Conservation (phyloP, 2,888 invertebrate genomes). For the Mystacides longicornis region DNA sequence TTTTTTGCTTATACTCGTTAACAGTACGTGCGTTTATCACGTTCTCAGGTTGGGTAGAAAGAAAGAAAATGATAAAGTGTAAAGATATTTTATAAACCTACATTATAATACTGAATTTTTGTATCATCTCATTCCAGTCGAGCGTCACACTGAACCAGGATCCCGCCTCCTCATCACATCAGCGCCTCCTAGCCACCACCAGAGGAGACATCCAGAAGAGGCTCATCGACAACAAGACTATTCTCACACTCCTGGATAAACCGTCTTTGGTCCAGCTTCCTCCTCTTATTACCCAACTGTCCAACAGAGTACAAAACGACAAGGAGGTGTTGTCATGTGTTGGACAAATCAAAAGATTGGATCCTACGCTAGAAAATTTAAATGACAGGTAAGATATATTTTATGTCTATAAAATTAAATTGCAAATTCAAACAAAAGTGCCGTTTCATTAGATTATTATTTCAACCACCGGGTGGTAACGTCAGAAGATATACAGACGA, state of each 20-base stretch:
- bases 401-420: too few relatives aligned
- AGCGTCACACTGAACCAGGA: conserved; percentile 56
- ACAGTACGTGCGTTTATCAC: too few relatives aligned
- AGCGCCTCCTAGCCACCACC: conserved; percentile 74
- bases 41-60: too few relatives aligned
- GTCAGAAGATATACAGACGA: too few relatives aligned
- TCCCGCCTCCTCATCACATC: conserved; percentile 82
- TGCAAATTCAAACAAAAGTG: too few relatives aligned
- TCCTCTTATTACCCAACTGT: conserved; percentile 59
- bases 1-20: too few relatives aligned
- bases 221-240: conserved; percentile 84
- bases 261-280: conserved; percentile 70
- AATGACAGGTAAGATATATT: conserved; percentile 51
- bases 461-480: too few relatives aligned
- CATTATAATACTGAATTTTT: too few relatives aligned
- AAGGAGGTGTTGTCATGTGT: conserved; percentile 76
- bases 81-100: too few relatives aligned
- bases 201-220: conserved; percentile 83
- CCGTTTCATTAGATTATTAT: too few relatives aligned
- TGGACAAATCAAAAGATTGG: conserved; percentile 58
- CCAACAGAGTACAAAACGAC: conserved; percentile 80
- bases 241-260: conserved; percentile 78
- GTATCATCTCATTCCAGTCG: too few relatives aligned
- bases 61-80: too few relatives aligned
- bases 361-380: conserved; percentile 52